These are phyloP conservation scores for Propithecus coquereli DNA, from an alignment of 2,113 vertebrate species.

Conservation along the genomic window DNA sequence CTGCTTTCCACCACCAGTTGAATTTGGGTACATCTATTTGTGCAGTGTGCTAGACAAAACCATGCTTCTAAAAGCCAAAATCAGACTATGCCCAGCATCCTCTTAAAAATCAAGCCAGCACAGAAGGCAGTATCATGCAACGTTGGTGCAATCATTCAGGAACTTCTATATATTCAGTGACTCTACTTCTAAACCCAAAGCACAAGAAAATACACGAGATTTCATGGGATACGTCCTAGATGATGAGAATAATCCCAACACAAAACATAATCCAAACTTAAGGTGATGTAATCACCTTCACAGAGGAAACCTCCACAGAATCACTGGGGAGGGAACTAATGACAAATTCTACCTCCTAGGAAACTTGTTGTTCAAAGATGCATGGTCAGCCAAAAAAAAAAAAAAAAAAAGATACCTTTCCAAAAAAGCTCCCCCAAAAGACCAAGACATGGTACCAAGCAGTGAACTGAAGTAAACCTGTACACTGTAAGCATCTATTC, in stretches of 20 bases:
- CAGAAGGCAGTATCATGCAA: conserved; percentile 52
- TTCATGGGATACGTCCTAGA: background rate
- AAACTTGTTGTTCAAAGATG: background rate
- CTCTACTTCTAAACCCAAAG: conserved; percentile 18
- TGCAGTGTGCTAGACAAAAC: conserved; percentile 73
- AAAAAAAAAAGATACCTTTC: background rate
- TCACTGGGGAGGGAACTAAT: background rate
- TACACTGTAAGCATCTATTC: background rate
- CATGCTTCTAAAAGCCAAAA: conserved; percentile 66
- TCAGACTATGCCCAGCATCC: conserved; percentile 60
- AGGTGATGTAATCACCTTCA: background rate
- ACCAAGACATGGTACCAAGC: background rate
- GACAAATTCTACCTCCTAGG: background rate
- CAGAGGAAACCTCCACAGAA: background rate
- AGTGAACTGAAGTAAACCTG: background rate
- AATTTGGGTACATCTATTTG: conserved; percentile 73
- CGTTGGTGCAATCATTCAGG: conserved; percentile 32
- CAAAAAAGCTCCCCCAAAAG: background rate
- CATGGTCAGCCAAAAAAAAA: background rate
- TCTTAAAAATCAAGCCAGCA: conserved; percentile 61
- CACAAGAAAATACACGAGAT: background rate
- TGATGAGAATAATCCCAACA: background rate
- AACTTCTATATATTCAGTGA: conserved; percentile 37
- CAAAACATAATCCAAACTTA: background rate
- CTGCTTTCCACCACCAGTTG: conserved; percentile 64